Conservation (phyloP, 2,888 invertebrate species). For the Boloria euphrosyne region DNA sequence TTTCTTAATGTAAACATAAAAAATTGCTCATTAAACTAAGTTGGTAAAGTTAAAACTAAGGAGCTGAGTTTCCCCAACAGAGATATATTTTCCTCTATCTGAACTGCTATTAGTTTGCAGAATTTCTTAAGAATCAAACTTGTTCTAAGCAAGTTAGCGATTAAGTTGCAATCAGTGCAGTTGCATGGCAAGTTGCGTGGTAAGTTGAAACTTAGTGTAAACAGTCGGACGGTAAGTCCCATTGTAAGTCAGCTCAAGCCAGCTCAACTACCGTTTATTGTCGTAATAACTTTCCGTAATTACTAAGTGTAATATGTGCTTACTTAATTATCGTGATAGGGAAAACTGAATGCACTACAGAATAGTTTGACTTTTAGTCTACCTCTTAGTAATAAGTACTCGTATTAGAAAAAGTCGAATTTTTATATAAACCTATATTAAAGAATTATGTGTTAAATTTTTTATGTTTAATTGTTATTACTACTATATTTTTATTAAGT, state of each 20-base stretch:
- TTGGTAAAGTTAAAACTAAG: slow-evolving; percentile 24
- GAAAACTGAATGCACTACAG: slow-evolving; percentile 20
- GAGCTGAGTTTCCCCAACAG: slow-evolving; percentile 22
- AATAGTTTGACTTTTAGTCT: slow-evolving; percentile 6
- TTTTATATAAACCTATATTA: neutral
- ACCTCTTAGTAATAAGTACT: neutral
- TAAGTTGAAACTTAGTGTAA: slow-evolving; percentile 57
- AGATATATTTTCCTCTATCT: slow-evolving; percentile 34
- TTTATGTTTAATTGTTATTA: too few species aligned
- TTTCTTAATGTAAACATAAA: slow-evolving; percentile 5
- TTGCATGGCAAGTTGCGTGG: slow-evolving; percentile 42
- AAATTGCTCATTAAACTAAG: slow-evolving; percentile 14
- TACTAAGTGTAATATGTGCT: slow-evolving; percentile 46
- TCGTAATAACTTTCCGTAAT: slow-evolving; percentile 63
- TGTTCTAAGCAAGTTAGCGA: slow-evolving; percentile 65
- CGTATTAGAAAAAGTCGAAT: neutral
- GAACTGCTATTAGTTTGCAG: slow-evolving; percentile 39
- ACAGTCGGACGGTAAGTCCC: slow-evolving; percentile 63
- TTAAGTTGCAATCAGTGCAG: slow-evolving; percentile 69
- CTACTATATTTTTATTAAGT: too few species aligned
- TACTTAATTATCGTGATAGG: slow-evolving; percentile 34
- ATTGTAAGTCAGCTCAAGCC: slow-evolving; percentile 61
- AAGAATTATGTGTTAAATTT: too few species aligned
- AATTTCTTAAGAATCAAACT: slow-evolving; percentile 62
- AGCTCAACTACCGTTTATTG: slow-evolving; percentile 58